These are phyloP conservation scores for Syngnathus rostellatus DNA, from an alignment of 2,797 vertebrate species.

Conservation along the genomic window DNA sequence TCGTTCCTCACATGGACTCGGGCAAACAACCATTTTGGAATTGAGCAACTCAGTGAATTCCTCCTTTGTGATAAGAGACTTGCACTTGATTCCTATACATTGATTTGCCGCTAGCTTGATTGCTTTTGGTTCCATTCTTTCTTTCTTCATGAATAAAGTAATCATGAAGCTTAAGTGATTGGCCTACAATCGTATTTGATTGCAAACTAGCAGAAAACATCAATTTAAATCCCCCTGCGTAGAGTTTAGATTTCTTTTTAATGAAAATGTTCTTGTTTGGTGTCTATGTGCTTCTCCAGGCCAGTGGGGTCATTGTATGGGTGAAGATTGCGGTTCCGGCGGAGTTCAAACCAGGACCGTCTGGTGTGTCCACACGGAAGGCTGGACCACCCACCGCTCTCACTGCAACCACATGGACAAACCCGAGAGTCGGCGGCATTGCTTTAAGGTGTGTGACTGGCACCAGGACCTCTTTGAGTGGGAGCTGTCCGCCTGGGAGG, in stretches of 20 bases:
- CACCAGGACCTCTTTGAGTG: constrained; percentile 89
- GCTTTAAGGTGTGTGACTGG: constrained; percentile 94
- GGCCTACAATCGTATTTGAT: constrained; percentile 47
- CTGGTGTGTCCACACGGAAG: constrained; percentile 89
- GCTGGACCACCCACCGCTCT: constrained; percentile 84
- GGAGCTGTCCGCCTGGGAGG: constrained; percentile 84
- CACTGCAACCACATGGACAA: constrained; percentile 76
- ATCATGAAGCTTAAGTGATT: constrained; percentile 49
- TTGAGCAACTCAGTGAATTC: constrained; percentile 17
- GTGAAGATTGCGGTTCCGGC: constrained; percentile 81
- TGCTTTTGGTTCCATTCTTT: constrained; percentile 32
- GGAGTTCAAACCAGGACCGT: constrained; percentile 80
- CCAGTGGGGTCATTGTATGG: constrained; percentile 87
- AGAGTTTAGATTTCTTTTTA: constrained; percentile 16
- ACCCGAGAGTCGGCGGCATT: constrained; percentile 80
- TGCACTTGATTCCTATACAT: constrained; percentile 26
- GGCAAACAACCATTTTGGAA: background rate
- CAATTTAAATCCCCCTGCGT: constrained; percentile 29
- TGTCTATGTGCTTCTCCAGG: constrained; percentile 66
- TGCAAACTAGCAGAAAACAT: constrained; percentile 38
- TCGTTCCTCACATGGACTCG: background rate
- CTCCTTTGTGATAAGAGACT: constrained; percentile 24
- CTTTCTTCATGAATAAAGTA: constrained; percentile 54
- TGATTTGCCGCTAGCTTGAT: constrained; percentile 37
- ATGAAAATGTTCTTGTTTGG: constrained; percentile 30